Conservation (phyloP, 2,888 invertebrate species). For the Ectobius pallidus region DNA sequence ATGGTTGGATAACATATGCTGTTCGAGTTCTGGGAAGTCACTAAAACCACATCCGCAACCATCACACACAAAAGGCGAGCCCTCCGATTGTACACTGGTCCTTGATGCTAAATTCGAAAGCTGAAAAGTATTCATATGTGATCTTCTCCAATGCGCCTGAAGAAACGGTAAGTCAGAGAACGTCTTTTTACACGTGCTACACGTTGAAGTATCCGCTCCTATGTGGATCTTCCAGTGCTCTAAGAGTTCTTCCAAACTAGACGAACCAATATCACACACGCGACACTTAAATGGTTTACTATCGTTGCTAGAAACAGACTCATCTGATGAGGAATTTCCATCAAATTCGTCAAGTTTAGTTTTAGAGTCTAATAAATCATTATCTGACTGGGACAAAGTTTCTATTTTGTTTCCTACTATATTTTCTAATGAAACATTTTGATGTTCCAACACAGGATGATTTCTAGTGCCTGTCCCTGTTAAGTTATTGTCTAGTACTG, state of each 20-base stretch:
- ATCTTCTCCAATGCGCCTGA: constrained; percentile 8
- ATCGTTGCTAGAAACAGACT: background rate
- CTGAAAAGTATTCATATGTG: background rate
- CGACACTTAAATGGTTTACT: background rate
- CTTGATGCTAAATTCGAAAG: background rate
- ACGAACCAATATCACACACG: background rate
- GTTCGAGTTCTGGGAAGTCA: background rate
- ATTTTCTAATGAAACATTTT: background rate
- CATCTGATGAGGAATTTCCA: background rate
- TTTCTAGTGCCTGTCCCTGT: background rate
- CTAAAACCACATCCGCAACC: background rate
- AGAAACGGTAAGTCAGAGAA: constrained; percentile 11
- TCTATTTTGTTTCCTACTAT: background rate
- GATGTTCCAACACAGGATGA: background rate
- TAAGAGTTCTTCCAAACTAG: background rate
- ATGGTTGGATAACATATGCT: constrained; percentile 11
- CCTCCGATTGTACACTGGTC: background rate
- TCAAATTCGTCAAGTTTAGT: background rate
- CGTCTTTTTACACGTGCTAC: constrained; percentile 6
- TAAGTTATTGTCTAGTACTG: background rate
- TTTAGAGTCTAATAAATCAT: background rate
- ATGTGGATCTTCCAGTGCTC: constrained; percentile 15
- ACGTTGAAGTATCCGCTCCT: background rate
- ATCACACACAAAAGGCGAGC: background rate
- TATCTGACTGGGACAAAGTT: background rate